phyloP scores from a whole-genome alignment of 2,888 invertebrate genomes.

The Mantis religiosa region DNA sequence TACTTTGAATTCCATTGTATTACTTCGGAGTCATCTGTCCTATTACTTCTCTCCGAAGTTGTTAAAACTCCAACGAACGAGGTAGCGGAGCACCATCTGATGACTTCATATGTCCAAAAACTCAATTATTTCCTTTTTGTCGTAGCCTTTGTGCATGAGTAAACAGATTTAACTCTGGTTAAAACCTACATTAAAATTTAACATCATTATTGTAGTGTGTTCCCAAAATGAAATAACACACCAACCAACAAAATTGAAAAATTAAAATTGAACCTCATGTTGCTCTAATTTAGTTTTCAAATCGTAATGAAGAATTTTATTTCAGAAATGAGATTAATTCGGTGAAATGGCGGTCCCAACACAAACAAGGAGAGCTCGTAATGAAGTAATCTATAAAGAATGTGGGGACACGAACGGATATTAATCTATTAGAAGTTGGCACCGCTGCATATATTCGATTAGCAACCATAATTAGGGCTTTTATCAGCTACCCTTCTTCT shows the following conservation, averaged over 20 bases:
- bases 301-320: background rate
- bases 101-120: too few species aligned
- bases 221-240: background rate
- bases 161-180: too few species aligned
- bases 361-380: background rate
- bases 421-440: background rate
- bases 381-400: background rate
- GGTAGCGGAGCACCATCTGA: too few species aligned
- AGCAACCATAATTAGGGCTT: background rate
- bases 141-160: too few species aligned
- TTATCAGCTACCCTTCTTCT: background rate
- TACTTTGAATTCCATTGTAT: too few species aligned
- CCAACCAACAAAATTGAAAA: background rate
- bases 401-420: background rate
- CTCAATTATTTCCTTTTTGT: too few species aligned
- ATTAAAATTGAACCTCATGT: background rate
- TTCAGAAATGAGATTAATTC: background rate
- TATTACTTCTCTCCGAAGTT: too few species aligned
- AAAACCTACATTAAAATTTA: background rate
- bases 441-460: background rate
- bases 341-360: background rate
- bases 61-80: too few species aligned
- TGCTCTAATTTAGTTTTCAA: background rate
- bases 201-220: background rate
- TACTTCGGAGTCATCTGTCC: too few species aligned